Conservation (phyloP, 2,797 vertebrate species). For the Nannoperca australis region DNA sequence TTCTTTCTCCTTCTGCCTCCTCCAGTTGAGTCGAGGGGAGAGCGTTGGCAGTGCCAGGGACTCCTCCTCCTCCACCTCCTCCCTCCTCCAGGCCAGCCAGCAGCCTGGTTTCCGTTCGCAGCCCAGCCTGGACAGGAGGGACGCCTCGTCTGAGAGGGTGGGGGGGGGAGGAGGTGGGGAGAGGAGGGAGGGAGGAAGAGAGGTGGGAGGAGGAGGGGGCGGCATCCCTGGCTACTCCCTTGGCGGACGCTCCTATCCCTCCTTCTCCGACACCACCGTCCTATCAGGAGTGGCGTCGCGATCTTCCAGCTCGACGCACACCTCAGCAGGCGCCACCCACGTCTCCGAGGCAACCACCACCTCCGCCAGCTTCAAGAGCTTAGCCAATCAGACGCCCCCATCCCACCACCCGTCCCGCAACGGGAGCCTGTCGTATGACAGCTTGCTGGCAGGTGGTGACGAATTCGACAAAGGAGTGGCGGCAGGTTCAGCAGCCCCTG, state of each 20-base stretch:
- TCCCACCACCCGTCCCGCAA: slow-evolving; percentile 85
- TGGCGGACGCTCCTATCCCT: slow-evolving; percentile 85
- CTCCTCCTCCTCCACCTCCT: slow-evolving; percentile 87
- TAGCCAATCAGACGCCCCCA: slow-evolving; percentile 91
- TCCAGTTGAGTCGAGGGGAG: slow-evolving; percentile 92
- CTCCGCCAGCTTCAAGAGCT: slow-evolving; percentile 95
- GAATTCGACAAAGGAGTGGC: slow-evolving; percentile 85
- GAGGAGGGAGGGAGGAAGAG: slow-evolving; percentile 57
- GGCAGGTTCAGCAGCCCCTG: slow-evolving; percentile 57
- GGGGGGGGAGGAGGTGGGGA: slow-evolving; percentile 62
- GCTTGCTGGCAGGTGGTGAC: slow-evolving; percentile 81
- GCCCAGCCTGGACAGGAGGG: slow-evolving; percentile 91
- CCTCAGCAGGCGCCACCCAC: slow-evolving; percentile 72
- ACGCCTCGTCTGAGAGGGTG: slow-evolving; percentile 52
- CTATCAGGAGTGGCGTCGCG: slow-evolving; percentile 87
- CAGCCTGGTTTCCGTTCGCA: slow-evolving; percentile 94
- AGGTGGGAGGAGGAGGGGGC: slow-evolving; percentile 55
- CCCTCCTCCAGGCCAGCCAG: slow-evolving; percentile 90
- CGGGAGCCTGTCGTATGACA: slow-evolving; percentile 89
- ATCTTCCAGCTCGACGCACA: slow-evolving; percentile 92
- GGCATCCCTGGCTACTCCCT: slow-evolving; percentile 84
- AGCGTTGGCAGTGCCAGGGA: slow-evolving; percentile 90
- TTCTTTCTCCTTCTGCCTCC: slow-evolving; percentile 13
- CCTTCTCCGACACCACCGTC: slow-evolving; percentile 89
- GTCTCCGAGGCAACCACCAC: slow-evolving; percentile 87